A percentile compares a stretch with the other conserved stretches of the same genome.
Conservation (phyloP, 2,888 invertebrate species). For the Caradrina clavipalpis region DNA sequence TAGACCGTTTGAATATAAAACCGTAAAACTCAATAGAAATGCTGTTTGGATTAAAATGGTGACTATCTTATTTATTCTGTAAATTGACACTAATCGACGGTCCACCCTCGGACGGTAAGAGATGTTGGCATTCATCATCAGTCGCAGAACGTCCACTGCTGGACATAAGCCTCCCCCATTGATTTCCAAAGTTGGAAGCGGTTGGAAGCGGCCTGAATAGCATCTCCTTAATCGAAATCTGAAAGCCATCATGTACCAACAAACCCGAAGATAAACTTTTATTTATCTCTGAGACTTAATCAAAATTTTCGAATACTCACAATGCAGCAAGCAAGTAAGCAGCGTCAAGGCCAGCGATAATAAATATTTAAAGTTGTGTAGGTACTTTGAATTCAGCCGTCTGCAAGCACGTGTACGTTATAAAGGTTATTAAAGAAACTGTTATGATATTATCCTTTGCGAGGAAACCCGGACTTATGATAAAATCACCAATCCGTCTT, state of each 20-base stretch:
- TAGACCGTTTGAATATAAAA: no score
- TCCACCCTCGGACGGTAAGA: no score
- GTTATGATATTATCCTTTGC: not conserved
- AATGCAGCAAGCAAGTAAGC: conserved; percentile 7
- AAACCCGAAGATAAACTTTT: not conserved
- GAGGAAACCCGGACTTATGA: no score
- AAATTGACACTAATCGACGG: not conserved
- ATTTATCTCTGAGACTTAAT: conserved; percentile 21
- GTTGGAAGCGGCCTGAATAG: no score
- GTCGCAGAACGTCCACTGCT: no score
- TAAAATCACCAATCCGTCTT: no score
- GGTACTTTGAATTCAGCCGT: conserved; percentile 19
- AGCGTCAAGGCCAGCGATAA: conserved; percentile 34
- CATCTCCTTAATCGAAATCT: not conserved
- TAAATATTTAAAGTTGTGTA: conserved; percentile 43
- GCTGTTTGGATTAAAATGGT: not conserved
- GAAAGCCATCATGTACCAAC: not conserved
- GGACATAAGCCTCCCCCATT: no score
- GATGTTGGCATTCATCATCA: not conserved
- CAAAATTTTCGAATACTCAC: conserved; percentile 30
- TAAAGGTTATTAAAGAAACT: not conserved
- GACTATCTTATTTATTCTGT: not conserved
- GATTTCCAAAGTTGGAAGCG: no score
- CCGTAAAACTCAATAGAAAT: not conserved
- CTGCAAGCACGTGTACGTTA: conserved; percentile 7